These are phyloP conservation scores for Megathymus violae DNA, from an alignment of 1,140 invertebrate genomes.

Conservation along the genomic window DNA sequence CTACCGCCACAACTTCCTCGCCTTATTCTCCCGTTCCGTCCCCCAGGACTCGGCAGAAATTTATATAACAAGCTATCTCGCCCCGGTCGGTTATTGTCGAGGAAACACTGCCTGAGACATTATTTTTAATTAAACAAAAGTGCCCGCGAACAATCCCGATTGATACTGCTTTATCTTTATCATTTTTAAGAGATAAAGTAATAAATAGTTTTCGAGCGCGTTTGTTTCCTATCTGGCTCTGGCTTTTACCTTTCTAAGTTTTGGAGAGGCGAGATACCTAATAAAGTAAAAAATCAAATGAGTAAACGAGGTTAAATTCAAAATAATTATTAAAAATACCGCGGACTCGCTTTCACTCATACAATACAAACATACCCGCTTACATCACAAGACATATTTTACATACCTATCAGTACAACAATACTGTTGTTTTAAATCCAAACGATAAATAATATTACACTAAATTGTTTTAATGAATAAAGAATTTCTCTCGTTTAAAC, in stretches of 20 bases:
- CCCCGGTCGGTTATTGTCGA: constrained; percentile 77
- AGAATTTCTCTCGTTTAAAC: constrained; percentile 69
- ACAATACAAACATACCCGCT: too few species aligned
- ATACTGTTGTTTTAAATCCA: not conserved
- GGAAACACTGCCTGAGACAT: constrained; percentile 77
- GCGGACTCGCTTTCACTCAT: too few species aligned
- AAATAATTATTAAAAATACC: too few species aligned
- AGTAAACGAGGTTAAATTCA: too few species aligned
- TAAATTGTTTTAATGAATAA: constrained; percentile 46
- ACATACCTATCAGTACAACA: too few species aligned
- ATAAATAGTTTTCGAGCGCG: not conserved
- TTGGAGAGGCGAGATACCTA: too few species aligned
- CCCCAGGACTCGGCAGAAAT: constrained; percentile 79
- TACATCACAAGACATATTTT: too few species aligned
- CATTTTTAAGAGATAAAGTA: constrained; percentile 18
- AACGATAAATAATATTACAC: too few species aligned
- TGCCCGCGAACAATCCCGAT: constrained; percentile 55
- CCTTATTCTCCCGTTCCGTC: constrained; percentile 73
- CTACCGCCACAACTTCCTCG: constrained; percentile 73
- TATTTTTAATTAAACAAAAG: constrained; percentile 82
- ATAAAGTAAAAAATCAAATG: too few species aligned
- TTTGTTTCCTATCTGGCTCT: too few species aligned
- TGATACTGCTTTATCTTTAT: constrained; percentile 30
- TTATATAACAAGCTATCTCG: constrained; percentile 83
- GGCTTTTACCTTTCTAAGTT: too few species aligned